Evolutionary conservation across 2,113 vertebrate species (phyloP), one percentile per base, ranked within the genome.

Genomic region (Rhynchopsitta pachyrhyncha): DNA sequence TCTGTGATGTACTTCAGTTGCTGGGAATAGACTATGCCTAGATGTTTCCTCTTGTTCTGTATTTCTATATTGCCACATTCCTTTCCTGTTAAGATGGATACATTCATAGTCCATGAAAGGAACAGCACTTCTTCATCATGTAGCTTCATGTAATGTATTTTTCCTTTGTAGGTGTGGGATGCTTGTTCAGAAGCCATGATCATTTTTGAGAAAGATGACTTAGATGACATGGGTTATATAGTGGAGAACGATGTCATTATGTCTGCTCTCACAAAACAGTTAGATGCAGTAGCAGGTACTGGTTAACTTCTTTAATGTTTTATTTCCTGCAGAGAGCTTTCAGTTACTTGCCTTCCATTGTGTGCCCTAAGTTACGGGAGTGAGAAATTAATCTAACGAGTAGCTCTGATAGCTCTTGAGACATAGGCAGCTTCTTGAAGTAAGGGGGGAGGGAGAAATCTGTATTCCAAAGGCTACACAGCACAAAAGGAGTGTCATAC

Each of bases 111-210:
- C 39, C 86, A 23, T 87, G 39, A 68, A 80, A 80, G 44, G 33
- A 88, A 50, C 35, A 53, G 7, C 50, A 23, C 33, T 85, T 95
- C 31, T 42, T 82, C 93, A 44, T 18, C 59, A 5, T 44, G 60
- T 55, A 77, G 37, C 52, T 86, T 78, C 91, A 71, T 83, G 39
- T 57, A 69, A 82, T 17, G 10, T 89, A 59, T 91, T 91, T 86
- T 93, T 62, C 37, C 49, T 95, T 95, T 79, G 18, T 98, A 99
- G 99, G 99, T 99, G 86, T 99, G 99, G 99, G 99, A 99, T 82
- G 99, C 99, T 96, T 99, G 99, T 98, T 99, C 99, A 52, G 99
- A 99, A 97, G 99, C 99, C 91, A 98, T 99, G 97, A 99, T 99
- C 94, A 98, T 98, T 66, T 99, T 99, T 83, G 99, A 99, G 98